Evolutionary conservation across 2,113 vertebrate species (phyloP).

Genomic region (Gallinago undulata): DNA sequence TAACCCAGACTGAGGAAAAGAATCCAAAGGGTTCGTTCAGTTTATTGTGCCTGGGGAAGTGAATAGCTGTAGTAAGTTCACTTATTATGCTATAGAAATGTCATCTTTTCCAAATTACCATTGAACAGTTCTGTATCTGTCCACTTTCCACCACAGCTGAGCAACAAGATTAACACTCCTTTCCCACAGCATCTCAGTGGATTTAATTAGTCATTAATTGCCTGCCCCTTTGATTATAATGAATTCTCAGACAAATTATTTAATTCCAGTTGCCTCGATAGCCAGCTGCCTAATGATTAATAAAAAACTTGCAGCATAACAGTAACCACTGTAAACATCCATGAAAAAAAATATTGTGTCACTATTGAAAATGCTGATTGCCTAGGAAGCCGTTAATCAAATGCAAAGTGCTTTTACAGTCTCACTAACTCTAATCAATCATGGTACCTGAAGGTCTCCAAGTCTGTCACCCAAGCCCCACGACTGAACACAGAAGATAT

Average conservation of each 20-base stretch:
- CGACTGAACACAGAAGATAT: background rate
- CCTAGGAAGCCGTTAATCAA: background rate
- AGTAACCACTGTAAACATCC: constrained; percentile 7
- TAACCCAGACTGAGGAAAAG: constrained; percentile 5
- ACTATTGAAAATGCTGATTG: background rate
- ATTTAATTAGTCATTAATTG: constrained; percentile 46
- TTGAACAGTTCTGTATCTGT: background rate
- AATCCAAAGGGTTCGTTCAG: background rate
- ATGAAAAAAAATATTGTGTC: background rate
- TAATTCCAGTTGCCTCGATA: constrained; percentile 24
- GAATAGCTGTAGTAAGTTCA: background rate
- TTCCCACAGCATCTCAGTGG: constrained; percentile 20
- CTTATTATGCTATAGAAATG: background rate
- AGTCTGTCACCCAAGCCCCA: background rate
- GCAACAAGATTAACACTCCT: background rate
- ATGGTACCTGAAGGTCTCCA: background rate
- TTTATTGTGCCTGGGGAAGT: background rate
- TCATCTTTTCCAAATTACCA: background rate
- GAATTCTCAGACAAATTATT: constrained; percentile 52
- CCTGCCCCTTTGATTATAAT: constrained; percentile 30
- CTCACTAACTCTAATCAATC: background rate
- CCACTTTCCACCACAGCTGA: background rate
- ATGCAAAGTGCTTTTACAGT: background rate
- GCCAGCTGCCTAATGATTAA: constrained; percentile 28
- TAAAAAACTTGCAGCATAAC: background rate